Conservation (phyloP, 2,797 vertebrate genomes). For the Tapirus indicus region DNA sequence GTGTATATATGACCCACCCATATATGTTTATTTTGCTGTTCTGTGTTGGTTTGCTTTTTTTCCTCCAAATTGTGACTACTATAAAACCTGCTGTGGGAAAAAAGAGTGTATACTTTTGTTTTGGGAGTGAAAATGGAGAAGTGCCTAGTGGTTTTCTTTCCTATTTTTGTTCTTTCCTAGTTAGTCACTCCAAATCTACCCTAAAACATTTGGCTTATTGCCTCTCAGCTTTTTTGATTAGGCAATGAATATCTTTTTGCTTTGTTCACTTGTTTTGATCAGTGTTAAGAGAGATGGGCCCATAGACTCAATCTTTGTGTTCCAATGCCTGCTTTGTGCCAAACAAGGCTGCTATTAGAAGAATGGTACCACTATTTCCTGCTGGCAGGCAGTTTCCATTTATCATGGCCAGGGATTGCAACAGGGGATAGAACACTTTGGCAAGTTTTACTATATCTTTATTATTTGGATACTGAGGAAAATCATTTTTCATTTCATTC, state of each 20-base stretch:
- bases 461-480: background rate
- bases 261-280: background rate
- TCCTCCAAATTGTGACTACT: background rate
- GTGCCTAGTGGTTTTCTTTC: background rate
- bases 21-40: background rate
- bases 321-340: background rate
- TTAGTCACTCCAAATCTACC: background rate
- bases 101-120: background rate
- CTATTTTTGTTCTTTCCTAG: background rate
- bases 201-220: background rate
- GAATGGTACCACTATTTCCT: background rate
- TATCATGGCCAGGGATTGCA: background rate
- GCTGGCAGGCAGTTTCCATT: background rate
- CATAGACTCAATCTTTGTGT: background rate
- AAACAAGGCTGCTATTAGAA: background rate
- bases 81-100: background rate
- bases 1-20: background rate
- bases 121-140: background rate
- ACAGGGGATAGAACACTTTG: background rate
- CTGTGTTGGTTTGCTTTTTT: background rate
- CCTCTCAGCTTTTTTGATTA: background rate
- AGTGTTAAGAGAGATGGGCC: background rate
- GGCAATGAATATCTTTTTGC: background rate
- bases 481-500: constrained; percentile 44
- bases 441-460: background rate